phyloP scores from a whole-genome alignment of 2,113 vertebrate species.

The Azemiops feae region DNA sequence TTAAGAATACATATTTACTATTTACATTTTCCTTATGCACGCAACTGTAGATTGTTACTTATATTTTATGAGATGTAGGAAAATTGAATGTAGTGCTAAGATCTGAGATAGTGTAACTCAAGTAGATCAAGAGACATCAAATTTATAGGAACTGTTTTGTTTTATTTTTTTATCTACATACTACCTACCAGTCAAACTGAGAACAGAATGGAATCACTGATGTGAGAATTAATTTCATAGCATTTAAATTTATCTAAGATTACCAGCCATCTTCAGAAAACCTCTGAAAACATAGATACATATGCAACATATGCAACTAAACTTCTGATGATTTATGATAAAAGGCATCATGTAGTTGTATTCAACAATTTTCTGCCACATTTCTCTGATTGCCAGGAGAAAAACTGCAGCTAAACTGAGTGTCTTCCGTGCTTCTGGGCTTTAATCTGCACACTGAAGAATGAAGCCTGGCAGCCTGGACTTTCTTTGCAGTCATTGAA shows the following conservation, averaged over 20 bases:
- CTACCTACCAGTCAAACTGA: not conserved
- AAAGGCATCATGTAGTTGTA: conserved; percentile 32
- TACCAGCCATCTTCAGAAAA: not conserved
- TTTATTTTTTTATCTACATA: not conserved
- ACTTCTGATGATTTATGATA: not conserved
- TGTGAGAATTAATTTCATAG: not conserved
- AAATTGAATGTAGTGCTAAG: not conserved
- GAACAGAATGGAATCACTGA: not conserved
- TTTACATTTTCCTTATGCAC: not conserved
- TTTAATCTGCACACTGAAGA: conserved; percentile 43
- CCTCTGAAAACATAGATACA: not conserved
- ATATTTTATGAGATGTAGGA: not conserved
- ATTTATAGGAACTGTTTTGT: not conserved
- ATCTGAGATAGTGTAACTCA: not conserved
- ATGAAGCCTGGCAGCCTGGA: conserved; percentile 20
- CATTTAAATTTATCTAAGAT: not conserved
- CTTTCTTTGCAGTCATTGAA: conserved; percentile 15
- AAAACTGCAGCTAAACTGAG: conserved; percentile 19
- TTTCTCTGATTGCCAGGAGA: conserved; percentile 38
- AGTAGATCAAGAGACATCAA: not conserved
- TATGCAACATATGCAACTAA: not conserved
- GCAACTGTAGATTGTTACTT: not conserved
- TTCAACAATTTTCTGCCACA: conserved; percentile 24
- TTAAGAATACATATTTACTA: not conserved
- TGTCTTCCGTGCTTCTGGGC: conserved; percentile 39